These are phyloP conservation scores for Sebastiscus albofasciatus DNA, from an alignment of 2,797 vertebrate species.

Conservation along the genomic window DNA sequence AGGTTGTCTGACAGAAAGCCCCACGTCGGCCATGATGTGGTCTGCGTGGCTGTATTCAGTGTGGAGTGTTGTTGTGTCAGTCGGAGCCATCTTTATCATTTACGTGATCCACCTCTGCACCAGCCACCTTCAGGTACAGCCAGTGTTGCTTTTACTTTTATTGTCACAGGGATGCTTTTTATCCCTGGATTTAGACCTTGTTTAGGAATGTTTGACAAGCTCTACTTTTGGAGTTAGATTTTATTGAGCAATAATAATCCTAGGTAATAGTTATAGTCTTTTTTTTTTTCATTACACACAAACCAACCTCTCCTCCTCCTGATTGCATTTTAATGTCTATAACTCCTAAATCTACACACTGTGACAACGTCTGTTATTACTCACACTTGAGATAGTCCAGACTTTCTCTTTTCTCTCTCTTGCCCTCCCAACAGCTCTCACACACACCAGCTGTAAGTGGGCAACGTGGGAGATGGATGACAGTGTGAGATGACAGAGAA, in stretches of 20 bases:
- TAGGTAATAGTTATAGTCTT: neutral
- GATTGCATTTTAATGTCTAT: conserved; percentile 58
- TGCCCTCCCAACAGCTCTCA: conserved; percentile 5
- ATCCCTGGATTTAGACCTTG: conserved; percentile 37
- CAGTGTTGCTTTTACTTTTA: neutral
- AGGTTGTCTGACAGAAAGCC: conserved; percentile 30
- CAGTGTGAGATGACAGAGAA: conserved; percentile 33
- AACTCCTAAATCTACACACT: conserved; percentile 24
- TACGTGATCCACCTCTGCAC: conserved; percentile 54
- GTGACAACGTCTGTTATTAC: conserved; percentile 47
- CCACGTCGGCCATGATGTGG: conserved; percentile 54
- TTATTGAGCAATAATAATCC: conserved; percentile 34
- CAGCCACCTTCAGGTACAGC: conserved; percentile 65
- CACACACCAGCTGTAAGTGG: conserved; percentile 39
- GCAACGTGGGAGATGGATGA: conserved; percentile 32
- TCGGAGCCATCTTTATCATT: conserved; percentile 60
- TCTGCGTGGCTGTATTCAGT: conserved; percentile 55
- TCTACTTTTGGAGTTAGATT: conserved; percentile 10
- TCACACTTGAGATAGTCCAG: conserved; percentile 62
- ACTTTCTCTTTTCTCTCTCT: conserved; percentile 17
- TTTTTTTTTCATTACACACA: neutral
- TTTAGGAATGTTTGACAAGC: conserved; percentile 43
- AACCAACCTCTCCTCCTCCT: conserved; percentile 9
- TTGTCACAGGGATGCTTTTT: neutral
- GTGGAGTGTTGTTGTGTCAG: conserved; percentile 65